A percentile compares a stretch with the other conserved stretches of the same genome.
Conservation (phyloP, 2,888 invertebrate species). For the Heliconius sara region DNA sequence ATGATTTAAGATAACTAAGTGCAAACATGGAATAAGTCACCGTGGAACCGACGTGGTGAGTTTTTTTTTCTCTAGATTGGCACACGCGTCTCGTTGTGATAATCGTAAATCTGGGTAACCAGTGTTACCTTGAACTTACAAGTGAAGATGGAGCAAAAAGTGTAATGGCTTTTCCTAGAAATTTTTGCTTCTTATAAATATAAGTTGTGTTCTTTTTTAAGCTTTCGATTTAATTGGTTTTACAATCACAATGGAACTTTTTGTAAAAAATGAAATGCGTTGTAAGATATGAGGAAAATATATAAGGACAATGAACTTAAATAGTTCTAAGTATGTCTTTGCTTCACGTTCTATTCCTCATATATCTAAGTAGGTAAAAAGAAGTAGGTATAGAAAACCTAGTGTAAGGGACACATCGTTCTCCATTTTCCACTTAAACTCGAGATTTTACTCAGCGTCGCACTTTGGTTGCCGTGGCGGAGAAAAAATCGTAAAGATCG, state of each 20-base stretch:
- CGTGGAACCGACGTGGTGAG: constrained; percentile 57
- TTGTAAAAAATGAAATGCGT: neutral
- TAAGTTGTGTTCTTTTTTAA: neutral
- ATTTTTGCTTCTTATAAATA: neutral
- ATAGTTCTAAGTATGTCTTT: neutral
- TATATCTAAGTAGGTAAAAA: no score
- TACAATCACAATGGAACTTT: neutral
- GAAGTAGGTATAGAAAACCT: no score
- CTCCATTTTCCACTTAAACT: no score
- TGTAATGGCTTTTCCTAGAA: neutral
- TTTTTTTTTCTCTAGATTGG: constrained; percentile 56
- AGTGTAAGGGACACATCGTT: no score
- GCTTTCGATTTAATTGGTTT: neutral
- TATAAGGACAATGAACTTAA: neutral
- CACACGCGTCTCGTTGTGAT: constrained; percentile 49
- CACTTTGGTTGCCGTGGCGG: no score
- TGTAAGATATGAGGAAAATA: neutral
- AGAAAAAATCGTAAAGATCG: no score
- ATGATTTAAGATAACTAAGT: constrained; percentile 66
- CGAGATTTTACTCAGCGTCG: no score
- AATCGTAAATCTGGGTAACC: constrained; percentile 34
- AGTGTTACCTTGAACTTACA: constrained; percentile 15
- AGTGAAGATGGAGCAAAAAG: neutral
- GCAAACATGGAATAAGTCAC: constrained; percentile 53
- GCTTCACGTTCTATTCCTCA: neutral